Base-by-base conservation (phyloP, 37 sponge, comb jelly and placozoan species). In the Chondrilla cf. caribensis region DNA sequence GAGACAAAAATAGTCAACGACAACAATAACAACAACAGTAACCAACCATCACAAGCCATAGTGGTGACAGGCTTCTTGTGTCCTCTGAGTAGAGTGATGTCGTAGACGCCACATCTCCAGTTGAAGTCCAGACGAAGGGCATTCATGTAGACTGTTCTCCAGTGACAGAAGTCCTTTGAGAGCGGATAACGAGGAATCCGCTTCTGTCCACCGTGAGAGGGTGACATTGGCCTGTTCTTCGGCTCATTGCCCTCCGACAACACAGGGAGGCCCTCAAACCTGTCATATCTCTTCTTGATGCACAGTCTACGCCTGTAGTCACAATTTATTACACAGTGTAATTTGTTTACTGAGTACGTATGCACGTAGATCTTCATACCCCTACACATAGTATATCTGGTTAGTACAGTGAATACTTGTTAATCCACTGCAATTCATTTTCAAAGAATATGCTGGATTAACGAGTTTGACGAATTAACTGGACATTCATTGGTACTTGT, bases 91-190 rank as follows among this genome's bases (percentile, higher is more conserved):
- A 85, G 71, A 32, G 90, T 88, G 19, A 78, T 26, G 7, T 0
- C 55, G 70, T 95, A 92, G 18, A 77, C 51, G 8, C 96, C 96
- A 18, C 54, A 36, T 24, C 35, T 79, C 96, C 96, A 95, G 70
- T 95, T 87, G 32, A 35, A 36, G 17, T 83, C 22, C n/a, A 95
- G 79, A 31, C 54, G 65, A 39, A 79, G 21, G 0, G 89, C 94
- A 25, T 86, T 77, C 57, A 85, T 75, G 58, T 90, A 95, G 1
- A 87, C 89, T 39, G 28, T 33, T 67, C 89, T 92, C 96, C 96
- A 95, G 0, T 82, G 79, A 39, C 86, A 90, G 14, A 70, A 15
- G 38, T 77, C 43, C 0, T 79, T 79, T 40, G 44, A 41, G 4
- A 60, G 60, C 22, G 80, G 22, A 31, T 22, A 38, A 7, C 38